Evolutionary conservation across 30 jellyfish, hydroid and myxozoan genomes (phyloP).

Genomic region (Aurelia coerulea): DNA sequence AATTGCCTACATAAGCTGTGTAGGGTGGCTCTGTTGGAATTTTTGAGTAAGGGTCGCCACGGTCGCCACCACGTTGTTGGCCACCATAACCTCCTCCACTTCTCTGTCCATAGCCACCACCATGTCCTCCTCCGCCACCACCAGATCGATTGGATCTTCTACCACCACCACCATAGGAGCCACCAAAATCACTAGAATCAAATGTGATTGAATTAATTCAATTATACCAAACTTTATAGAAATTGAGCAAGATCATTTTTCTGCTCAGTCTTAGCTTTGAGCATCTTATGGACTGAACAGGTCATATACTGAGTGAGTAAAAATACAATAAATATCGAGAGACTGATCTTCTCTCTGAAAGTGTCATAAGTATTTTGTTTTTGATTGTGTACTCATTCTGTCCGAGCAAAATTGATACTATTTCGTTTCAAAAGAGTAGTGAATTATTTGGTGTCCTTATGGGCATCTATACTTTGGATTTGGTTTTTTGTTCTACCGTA

Average conservation of each 20-base stretch:
- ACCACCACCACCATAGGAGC: constrained; percentile 73
- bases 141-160: constrained; percentile 71
- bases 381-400: no score
- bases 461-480: no score
- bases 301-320: no score
- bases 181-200: constrained; percentile 75
- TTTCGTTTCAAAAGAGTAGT: background rate
- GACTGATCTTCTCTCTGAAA: no score
- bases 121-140: constrained; percentile 59
- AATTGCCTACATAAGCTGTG: constrained; percentile 97
- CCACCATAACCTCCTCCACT: constrained; percentile 61
- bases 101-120: constrained; percentile 64
- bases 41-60: constrained; percentile 25
- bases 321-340: no score
- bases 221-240: no score
- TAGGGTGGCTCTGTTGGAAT: constrained; percentile 93
- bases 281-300: no score
- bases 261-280: no score
- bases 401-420: background rate
- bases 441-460: no score
- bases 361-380: no score
- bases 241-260: no score
- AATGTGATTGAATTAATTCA: no score
- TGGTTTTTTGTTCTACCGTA: background rate
- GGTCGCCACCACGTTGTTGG: background rate